Evolutionary conservation across 2,113 vertebrate genomes (phyloP).

Genomic region (Chunga burmeisteri): DNA sequence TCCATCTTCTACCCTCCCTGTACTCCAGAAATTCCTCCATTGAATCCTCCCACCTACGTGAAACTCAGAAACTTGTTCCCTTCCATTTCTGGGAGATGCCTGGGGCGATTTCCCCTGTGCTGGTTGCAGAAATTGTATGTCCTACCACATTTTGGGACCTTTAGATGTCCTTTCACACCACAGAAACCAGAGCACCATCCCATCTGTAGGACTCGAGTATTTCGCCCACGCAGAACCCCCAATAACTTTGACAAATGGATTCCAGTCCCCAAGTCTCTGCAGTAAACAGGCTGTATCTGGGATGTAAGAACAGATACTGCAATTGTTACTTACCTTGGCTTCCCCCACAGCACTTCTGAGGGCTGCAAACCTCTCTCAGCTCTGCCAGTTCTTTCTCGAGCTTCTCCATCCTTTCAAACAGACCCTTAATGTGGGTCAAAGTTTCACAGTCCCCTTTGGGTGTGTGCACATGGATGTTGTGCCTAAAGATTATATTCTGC

Average conservation of each 20-base stretch:
- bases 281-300: not conserved
- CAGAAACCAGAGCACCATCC: not conserved
- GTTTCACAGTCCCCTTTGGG: constrained; percentile 78
- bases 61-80: not conserved
- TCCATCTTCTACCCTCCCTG: not conserved
- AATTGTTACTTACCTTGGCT: constrained; percentile 55
- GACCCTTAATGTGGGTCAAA: constrained; percentile 72
- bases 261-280: not conserved
- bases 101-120: not conserved
- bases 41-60: not conserved
- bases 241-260: not conserved
- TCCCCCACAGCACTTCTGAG: constrained; percentile 78
- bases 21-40: not conserved
- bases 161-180: not conserved
- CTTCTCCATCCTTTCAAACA: constrained; percentile 83
- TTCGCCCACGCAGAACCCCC: not conserved
- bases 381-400: constrained; percentile 85
- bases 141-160: not conserved
- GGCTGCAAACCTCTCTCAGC: constrained; percentile 77
- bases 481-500: constrained; percentile 85
- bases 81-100: not conserved
- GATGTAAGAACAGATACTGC: not conserved
- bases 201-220: not conserved
- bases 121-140: not conserved
- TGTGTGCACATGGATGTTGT: constrained; percentile 81